Percentiles rank a stretch among this genome's conserved stretches.
Conservation (phyloP, 2,113 vertebrate genomes). For the Herpetotheres cachinnans region DNA sequence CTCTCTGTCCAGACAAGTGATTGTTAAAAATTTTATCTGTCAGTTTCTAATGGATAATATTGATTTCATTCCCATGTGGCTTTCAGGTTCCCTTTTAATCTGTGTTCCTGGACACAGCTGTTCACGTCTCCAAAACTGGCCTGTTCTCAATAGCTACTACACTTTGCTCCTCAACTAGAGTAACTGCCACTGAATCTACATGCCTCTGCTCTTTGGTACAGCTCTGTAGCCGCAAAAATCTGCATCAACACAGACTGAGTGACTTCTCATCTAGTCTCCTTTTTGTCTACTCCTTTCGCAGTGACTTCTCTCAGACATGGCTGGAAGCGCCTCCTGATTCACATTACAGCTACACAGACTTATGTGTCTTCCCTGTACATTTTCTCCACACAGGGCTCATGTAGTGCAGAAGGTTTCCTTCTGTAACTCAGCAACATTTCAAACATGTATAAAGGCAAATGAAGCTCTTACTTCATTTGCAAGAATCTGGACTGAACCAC, state of each 20-base stretch:
- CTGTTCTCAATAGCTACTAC: neutral
- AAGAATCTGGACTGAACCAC: neutral
- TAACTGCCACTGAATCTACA: rapidly evolving
- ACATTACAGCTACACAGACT: neutral
- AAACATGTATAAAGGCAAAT: neutral
- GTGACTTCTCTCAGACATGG: rapidly evolving
- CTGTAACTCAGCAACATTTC: neutral
- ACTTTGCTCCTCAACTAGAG: neutral
- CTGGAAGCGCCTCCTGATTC: rapidly evolving
- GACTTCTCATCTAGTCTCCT: neutral
- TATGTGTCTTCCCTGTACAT: neutral
- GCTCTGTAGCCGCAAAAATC: neutral
- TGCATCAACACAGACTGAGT: neutral
- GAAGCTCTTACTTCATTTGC: neutral
- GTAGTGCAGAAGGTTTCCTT: neutral
- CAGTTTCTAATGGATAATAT: neutral
- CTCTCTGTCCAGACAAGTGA: neutral
- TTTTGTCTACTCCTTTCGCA: neutral
- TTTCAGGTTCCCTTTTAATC: neutral
- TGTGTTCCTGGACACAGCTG: neutral
- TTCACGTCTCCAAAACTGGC: rapidly evolving
- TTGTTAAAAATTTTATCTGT: neutral
- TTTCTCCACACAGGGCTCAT: neutral
- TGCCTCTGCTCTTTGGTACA: neutral
- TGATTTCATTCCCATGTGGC: neutral